phyloP scores from a whole-genome alignment of 2,797 vertebrate species.

The Limnodromus scolopaceus region DNA sequence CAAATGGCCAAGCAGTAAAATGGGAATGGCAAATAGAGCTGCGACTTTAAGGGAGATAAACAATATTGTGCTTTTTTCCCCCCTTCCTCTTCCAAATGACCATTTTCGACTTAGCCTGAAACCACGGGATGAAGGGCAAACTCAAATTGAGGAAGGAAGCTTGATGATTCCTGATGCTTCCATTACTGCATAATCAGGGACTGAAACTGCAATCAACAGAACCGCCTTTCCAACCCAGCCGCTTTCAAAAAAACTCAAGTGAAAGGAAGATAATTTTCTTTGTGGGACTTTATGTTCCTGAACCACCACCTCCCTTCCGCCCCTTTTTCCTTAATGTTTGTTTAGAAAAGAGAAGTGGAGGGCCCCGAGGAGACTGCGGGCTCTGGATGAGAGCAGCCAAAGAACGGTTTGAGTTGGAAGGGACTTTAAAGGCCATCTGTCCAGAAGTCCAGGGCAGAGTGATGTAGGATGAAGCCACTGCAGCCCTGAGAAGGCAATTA shows the following conservation, averaged over 20 bases:
- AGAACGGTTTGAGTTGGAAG: neutral
- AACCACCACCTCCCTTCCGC: constrained; percentile 17
- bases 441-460: neutral
- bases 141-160: constrained; percentile 65
- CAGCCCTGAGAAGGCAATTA: neutral
- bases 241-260: constrained; percentile 54
- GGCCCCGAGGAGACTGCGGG: neutral
- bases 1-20: neutral
- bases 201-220: constrained; percentile 59
- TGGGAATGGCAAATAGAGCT: neutral
- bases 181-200: constrained; percentile 68
- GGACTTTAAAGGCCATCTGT: neutral
- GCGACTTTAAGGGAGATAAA: constrained; percentile 38
- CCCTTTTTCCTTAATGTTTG: constrained; percentile 41
- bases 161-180: constrained; percentile 64
- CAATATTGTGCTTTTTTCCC: neutral
- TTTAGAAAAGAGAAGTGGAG: neutral
- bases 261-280: constrained; percentile 61
- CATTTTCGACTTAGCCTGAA: constrained; percentile 64
- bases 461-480: neutral
- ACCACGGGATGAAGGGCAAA: constrained; percentile 67
- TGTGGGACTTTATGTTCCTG: constrained; percentile 57
- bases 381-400: neutral
- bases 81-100: constrained; percentile 62
- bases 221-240: constrained; percentile 46